Evolutionary conservation across 2,797 vertebrate species (phyloP).

Genomic region (Acanthurus leucopareius): DNA sequence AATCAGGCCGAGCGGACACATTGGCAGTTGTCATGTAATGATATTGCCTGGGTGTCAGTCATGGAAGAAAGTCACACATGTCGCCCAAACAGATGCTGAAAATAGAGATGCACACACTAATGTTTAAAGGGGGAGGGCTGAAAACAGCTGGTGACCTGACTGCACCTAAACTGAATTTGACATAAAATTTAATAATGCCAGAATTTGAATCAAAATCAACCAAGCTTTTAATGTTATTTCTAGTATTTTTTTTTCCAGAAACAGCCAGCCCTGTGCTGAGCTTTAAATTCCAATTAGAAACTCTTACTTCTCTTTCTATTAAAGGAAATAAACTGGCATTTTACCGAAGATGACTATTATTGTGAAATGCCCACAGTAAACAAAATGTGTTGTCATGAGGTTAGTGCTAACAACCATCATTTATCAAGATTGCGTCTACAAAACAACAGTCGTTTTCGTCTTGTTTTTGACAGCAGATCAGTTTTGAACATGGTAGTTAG

Average conservation of each 20-base stretch:
- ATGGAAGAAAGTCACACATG: constrained; percentile 39
- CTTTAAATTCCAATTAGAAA: neutral
- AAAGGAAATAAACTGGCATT: neutral
- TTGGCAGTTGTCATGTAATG: constrained; percentile 86
- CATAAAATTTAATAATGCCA: neutral
- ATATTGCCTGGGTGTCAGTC: constrained; percentile 78
- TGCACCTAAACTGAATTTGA: neutral
- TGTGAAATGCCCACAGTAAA: neutral
- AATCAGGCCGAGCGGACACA: constrained; percentile 83
- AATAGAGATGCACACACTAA: constrained; percentile 25
- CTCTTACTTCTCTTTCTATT: too few relatives aligned
- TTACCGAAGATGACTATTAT: neutral
- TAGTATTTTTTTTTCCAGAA: neutral
- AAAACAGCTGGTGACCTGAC: constrained; percentile 1
- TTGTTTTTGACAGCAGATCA: neutral
- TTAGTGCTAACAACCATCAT: neutral
- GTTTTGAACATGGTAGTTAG: neutral
- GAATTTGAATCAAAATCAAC: neutral
- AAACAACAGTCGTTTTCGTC: neutral
- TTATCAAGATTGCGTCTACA: neutral
- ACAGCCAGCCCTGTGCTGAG: neutral
- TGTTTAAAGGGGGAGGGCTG: constrained; percentile 34
- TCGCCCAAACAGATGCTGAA: constrained; percentile 37
- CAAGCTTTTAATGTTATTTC: too few relatives aligned
- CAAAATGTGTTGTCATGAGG: neutral